Conservation (phyloP, 1,140 invertebrate species). For the Leucophenga varia region DNA sequence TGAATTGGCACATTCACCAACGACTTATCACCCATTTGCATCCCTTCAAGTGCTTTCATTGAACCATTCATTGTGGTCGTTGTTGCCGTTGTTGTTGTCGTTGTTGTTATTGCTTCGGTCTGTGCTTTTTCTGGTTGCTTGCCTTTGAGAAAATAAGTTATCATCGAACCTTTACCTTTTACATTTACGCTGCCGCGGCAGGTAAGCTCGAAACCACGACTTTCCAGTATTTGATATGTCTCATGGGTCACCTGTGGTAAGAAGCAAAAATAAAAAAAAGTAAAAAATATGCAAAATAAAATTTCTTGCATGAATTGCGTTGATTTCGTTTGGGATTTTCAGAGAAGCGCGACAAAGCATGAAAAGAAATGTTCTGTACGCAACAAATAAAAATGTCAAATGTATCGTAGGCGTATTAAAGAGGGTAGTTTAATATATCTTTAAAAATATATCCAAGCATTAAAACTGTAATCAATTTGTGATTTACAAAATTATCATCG, state of each 20-base stretch:
- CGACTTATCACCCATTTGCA: too few relatives aligned
- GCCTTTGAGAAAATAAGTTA: conserved; percentile 79
- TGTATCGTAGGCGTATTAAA: too few relatives aligned
- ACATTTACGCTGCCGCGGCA: conserved; percentile 84
- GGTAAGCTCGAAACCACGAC: conserved; percentile 73
- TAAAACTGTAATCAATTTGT: too few relatives aligned
- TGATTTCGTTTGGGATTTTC: too few relatives aligned
- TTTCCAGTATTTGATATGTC: conserved; percentile 74
- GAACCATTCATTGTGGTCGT: too few relatives aligned
- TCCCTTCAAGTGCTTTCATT: too few relatives aligned
- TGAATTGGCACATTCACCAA: background rate
- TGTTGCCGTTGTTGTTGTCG: too few relatives aligned
- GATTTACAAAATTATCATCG: too few relatives aligned
- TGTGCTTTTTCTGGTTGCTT: too few relatives aligned
- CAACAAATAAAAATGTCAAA: too few relatives aligned
- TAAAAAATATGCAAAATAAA: conserved; percentile 32
- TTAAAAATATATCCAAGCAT: too few relatives aligned
- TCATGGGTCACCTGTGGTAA: conserved; percentile 77
- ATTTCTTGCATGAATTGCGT: conserved; percentile 21
- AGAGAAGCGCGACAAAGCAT: conserved; percentile 1
- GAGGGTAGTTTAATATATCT: too few relatives aligned
- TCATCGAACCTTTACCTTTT: conserved; percentile 93
- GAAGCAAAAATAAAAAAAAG: conserved; percentile 6
- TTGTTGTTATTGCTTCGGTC: background rate
- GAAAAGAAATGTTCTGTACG: background rate